Conservation (phyloP, 2,113 vertebrate genomes). For the Eurypyga helias region DNA sequence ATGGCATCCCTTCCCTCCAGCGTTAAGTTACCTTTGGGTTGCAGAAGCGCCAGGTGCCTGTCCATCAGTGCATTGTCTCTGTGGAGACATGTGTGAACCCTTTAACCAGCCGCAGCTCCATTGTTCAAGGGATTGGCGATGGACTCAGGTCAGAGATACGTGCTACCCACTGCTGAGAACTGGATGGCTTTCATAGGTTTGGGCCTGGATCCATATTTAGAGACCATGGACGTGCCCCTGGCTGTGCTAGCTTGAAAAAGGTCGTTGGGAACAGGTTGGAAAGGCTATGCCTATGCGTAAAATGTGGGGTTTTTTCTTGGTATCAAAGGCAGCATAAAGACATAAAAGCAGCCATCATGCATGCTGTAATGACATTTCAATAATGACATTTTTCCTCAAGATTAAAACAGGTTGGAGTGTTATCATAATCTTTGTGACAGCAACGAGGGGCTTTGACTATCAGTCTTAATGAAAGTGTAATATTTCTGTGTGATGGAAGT, state of each 20-base stretch:
- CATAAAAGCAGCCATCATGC: not conserved
- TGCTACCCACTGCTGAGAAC: not conserved
- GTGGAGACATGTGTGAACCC: fast-evolving
- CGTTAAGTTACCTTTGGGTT: too few species aligned
- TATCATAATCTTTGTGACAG: not conserved
- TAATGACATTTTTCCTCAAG: not conserved
- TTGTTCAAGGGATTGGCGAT: fast-evolving
- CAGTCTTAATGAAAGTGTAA: not conserved
- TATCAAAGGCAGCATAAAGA: not conserved
- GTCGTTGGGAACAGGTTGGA: not conserved
- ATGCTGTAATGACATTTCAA: not conserved
- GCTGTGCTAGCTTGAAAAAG: not conserved
- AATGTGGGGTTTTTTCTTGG: not conserved
- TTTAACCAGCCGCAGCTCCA: not conserved
- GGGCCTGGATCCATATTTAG: fast-evolving
- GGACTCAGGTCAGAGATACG: fast-evolving
- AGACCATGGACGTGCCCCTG: not conserved
- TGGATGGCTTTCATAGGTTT: fast-evolving
- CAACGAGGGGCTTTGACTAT: not conserved
- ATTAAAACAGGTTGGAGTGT: not conserved
- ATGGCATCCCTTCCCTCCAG: too few species aligned
- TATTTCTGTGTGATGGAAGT: not conserved
- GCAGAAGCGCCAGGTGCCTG: too few species aligned
- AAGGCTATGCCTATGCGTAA: not conserved
- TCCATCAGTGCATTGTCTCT: fast-evolving